These are phyloP conservation scores for Pseudocheirus occidentalis DNA, from an alignment of 2,797 vertebrate species.

Conservation along the genomic window DNA sequence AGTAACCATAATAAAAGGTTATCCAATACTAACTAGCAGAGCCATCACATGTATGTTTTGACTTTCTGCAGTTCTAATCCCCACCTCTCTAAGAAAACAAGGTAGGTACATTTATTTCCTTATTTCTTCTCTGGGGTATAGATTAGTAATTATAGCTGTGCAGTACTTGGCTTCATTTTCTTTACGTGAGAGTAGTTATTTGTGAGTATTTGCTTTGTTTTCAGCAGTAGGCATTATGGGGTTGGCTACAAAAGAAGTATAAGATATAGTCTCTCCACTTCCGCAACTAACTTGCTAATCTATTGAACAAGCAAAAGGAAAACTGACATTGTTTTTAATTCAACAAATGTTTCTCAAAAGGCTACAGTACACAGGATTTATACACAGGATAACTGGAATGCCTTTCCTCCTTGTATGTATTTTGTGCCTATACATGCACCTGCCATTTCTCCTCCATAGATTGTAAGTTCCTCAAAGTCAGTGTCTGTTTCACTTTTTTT, in stretches of 20 bases:
- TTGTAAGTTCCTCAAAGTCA: background rate
- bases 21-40: background rate
- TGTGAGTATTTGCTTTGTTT: background rate
- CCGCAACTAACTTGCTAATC: background rate
- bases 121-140: background rate
- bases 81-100: background rate
- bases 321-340: background rate
- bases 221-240: background rate
- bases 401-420: background rate
- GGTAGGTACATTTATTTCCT: background rate
- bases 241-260: background rate
- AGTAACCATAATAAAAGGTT: background rate
- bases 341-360: background rate
- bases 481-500: background rate
- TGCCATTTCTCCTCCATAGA: background rate
- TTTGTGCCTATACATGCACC: background rate
- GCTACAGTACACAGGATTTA: background rate
- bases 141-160: background rate
- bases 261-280: background rate
- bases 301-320: background rate
- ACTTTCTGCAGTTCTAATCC: background rate
- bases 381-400: background rate
- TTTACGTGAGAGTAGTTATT: background rate
- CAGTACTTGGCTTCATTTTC: background rate
- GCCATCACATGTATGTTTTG: background rate